Evolutionary conservation across 1,140 invertebrate species (phyloP), one percentile per base, ranked within the genome.

Genomic region (Schlechtendalia chinensis): DNA sequence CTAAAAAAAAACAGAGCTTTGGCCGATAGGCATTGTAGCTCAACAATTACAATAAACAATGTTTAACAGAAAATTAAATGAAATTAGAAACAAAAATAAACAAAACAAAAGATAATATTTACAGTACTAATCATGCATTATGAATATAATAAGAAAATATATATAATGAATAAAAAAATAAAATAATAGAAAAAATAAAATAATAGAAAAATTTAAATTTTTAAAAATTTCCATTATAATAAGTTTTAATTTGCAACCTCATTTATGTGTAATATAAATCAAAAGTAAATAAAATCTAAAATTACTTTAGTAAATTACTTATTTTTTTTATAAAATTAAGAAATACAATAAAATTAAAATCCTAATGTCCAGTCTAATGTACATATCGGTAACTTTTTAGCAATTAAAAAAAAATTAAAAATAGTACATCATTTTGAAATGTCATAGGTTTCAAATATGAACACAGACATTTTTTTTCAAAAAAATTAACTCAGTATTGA

Each of bases 251-350:
- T n/a, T n/a, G n/a, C n/a, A n/a, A n/a, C n/a, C 0, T 65, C 27
- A 65, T 29, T 65, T 29, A 29, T 32, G 27, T 29, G 8, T 65
- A 29, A 17, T 39, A 65, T 65, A 65, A 65, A 65, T 27, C 32
- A 65, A 65, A 65, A 65, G 32, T 65, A 29, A 65, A 65, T 65
- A 65, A 32, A 65, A 65, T 65, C n/a, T n/a, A n/a, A n/a, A n/a
- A 65, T 32, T 65, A 65, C 32, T 27, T 65, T 12, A 65, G 61
- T 65, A 65, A 65, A 65, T 29, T 32, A 65, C 27, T 65, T 65
- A 27, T 17, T 65, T 65, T 32, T 65, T 58, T 58, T 58, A 58
- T 10, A n/a, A 58, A 58, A 58, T 58, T n/a, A 22, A 22, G 54
- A 58, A 58, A n/a, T n/a, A 58, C 17, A 58, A 58, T 58, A 58